phyloP scores from a whole-genome alignment of 1,140 invertebrate species.

The Frieseomelitta varia region DNA sequence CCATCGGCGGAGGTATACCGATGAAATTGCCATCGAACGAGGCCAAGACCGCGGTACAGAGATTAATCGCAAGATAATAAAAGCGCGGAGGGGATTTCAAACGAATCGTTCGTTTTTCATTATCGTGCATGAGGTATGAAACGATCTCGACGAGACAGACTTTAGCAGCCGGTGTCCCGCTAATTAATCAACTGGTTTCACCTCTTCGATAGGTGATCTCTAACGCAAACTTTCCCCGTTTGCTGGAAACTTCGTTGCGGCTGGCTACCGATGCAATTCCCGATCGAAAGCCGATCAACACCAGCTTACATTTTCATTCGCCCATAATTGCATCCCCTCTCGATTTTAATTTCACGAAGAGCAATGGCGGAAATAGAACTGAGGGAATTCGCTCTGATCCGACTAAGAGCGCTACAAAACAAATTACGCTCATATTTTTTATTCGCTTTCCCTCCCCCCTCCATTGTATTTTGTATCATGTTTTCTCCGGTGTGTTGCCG shows the following conservation, averaged over 20 bases:
- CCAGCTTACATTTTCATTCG: slow-evolving; percentile 20
- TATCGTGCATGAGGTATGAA: background rate
- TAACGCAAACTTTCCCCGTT: background rate
- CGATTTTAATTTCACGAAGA: slow-evolving; percentile 35
- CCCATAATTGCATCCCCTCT: slow-evolving; percentile 26
- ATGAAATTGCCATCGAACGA: background rate
- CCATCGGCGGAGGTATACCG: background rate
- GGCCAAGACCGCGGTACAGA: too few relatives aligned
- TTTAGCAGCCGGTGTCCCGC: background rate
- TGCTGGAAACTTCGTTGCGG: background rate
- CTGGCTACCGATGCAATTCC: background rate
- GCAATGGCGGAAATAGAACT: slow-evolving; percentile 9
- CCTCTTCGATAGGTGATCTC: background rate
- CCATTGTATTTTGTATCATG: background rate
- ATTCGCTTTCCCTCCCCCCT: background rate
- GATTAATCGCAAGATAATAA: background rate
- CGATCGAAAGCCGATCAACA: slow-evolving; percentile 15
- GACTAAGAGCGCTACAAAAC: slow-evolving; percentile 29
- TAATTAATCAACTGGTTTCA: slow-evolving; percentile 38
- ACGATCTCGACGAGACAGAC: background rate
- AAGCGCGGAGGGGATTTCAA: background rate
- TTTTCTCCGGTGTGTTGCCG: background rate
- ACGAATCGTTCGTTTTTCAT: background rate
- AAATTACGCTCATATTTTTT: slow-evolving; percentile 38
- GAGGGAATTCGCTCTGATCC: slow-evolving; percentile 13